These are phyloP conservation scores for Chaitophorus viminalis DNA, from an alignment of 2,888 invertebrate genomes.

Conservation along the genomic window DNA sequence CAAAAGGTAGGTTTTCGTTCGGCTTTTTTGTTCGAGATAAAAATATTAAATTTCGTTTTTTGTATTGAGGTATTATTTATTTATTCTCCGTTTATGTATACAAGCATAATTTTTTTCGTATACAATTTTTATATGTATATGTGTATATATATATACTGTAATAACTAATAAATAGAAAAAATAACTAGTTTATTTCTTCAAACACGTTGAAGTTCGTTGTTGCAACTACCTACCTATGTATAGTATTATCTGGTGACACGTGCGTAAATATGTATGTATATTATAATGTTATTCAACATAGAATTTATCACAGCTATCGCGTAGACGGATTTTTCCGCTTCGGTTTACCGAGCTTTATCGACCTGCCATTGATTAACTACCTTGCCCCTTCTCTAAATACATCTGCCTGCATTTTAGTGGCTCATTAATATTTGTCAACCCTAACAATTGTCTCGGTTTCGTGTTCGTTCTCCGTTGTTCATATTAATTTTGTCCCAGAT, in stretches of 20 bases:
- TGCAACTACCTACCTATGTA: too few relatives aligned
- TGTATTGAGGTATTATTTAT: neutral
- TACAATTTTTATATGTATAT: too few relatives aligned
- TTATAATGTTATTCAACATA: neutral
- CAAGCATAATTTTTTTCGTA: neutral
- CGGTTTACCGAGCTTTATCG: neutral
- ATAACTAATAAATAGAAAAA: too few relatives aligned
- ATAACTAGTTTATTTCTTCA: neutral
- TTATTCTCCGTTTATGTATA: neutral
- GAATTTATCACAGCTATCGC: neutral
- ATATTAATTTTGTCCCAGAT: neutral
- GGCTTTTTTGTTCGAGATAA: slow-evolving; percentile 3
- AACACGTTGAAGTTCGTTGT: neutral
- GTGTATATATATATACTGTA: too few relatives aligned
- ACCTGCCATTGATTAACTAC: neutral
- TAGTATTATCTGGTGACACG: too few relatives aligned
- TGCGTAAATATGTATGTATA: too few relatives aligned
- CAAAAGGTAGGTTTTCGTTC: neutral
- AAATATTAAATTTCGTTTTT: slow-evolving; percentile 16
- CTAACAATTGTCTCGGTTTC: slow-evolving; percentile 12
- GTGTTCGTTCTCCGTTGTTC: neutral
- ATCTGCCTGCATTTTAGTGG: neutral
- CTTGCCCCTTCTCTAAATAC: neutral
- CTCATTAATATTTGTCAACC: slow-evolving; percentile 18
- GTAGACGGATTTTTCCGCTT: neutral